Evolutionary conservation across 2,113 vertebrate genomes (phyloP).

Genomic region (Syrmaticus mikado): DNA sequence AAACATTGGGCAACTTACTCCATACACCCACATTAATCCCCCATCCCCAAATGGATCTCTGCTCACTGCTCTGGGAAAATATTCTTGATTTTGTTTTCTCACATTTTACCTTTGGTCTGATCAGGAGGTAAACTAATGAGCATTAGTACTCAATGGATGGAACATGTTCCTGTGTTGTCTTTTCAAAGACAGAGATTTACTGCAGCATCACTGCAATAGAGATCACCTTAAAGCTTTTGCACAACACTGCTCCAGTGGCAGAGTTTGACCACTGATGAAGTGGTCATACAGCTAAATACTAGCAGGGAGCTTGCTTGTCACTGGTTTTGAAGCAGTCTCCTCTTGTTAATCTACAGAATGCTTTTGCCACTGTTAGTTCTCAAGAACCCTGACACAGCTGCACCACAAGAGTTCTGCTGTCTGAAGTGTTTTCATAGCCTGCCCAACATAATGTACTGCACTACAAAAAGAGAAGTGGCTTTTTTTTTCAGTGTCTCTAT

Average conservation of each 20-base stretch:
- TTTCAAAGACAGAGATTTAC: not conserved
- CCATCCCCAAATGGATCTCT: rapidly evolving
- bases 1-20: not conserved
- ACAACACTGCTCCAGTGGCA: rapidly evolving
- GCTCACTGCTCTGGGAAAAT: not conserved
- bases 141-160: not conserved
- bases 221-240: not conserved
- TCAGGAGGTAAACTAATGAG: not conserved
- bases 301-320: not conserved
- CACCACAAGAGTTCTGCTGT: not conserved
- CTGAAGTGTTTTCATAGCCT: not conserved
- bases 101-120: not conserved
- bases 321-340: not conserved
- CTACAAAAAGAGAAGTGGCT: no score
- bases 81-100: not conserved
- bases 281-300: not conserved
- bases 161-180: not conserved
- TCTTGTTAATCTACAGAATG: not conserved
- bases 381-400: not conserved
- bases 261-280: not conserved
- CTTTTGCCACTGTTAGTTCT: not conserved
- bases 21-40: not conserved
- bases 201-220: rapidly evolving
- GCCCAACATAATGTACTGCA: not conserved
- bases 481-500: not conserved